These are phyloP conservation scores for Ennomos quercinarius DNA, from an alignment of 2,888 invertebrate species.

Conservation along the genomic window DNA sequence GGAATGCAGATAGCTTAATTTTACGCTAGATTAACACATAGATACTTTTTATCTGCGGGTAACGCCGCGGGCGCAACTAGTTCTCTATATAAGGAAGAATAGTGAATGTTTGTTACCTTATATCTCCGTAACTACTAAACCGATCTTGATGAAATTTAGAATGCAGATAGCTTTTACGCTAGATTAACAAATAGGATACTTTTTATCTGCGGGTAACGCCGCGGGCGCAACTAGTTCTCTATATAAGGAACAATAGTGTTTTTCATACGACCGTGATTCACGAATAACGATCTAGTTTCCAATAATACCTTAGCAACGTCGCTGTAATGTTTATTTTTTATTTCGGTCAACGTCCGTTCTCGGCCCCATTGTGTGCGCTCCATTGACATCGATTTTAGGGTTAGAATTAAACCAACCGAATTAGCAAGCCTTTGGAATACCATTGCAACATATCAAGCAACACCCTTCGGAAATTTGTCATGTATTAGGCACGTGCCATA, in stretches of 20 bases:
- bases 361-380: conserved; percentile 69
- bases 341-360: conserved; percentile 78
- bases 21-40: too few species aligned
- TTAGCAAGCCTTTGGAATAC: conserved; percentile 34
- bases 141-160: too few species aligned
- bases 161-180: too few species aligned
- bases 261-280: conserved; percentile 57
- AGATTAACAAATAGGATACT: too few species aligned
- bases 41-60: too few species aligned
- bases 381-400: conserved; percentile 78
- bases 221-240: too few species aligned
- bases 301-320: conserved; percentile 62
- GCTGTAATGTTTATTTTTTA: conserved; percentile 72
- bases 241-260: conserved; percentile 33
- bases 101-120: too few species aligned
- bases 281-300: conserved; percentile 69
- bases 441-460: conserved; percentile 10
- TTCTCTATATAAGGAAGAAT: too few species aligned
- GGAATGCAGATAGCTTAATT: too few species aligned
- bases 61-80: too few species aligned
- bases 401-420: conserved; percentile 62
- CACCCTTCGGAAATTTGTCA: conserved; percentile 32
- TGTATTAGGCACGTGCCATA: conserved; percentile 46
- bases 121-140: too few species aligned
- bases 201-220: too few species aligned